A percentile compares a stretch with the other conserved stretches of the same genome.
Conservation (phyloP, 1,140 invertebrate species). For the Daktulosphaira vitifoliae region DNA sequence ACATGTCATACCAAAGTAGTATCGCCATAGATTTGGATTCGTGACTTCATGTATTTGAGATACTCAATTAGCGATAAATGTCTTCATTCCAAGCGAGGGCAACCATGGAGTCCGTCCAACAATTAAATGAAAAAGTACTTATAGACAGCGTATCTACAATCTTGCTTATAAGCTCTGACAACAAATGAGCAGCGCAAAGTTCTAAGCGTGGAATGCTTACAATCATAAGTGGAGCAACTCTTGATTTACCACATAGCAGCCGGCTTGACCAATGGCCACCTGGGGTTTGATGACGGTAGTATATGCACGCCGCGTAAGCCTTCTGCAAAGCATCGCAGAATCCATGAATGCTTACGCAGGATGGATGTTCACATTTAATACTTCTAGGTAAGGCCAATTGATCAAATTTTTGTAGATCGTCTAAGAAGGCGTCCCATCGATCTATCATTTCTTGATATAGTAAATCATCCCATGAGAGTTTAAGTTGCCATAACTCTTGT, state of each 20-base stretch:
- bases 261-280: background rate
- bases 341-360: no score
- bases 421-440: no score
- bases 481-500: background rate
- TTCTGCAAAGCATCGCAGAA: background rate
- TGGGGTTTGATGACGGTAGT: background rate
- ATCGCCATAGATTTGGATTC: no score
- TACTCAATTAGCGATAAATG: background rate
- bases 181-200: slow-evolving; percentile 41
- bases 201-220: slow-evolving; percentile 43
- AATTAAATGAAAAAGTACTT: background rate
- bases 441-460: no score
- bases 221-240: slow-evolving; percentile 42
- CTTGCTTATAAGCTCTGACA: slow-evolving; percentile 37
- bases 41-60: background rate
- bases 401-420: no score
- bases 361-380: no score
- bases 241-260: slow-evolving; percentile 40
- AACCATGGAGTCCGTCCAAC: background rate
- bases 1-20: no score
- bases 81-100: background rate
- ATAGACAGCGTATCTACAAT: slow-evolving; percentile 24
- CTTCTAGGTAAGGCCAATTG: no score
- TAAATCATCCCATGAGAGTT: background rate
- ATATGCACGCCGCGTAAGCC: background rate